A percentile compares a stretch with the other conserved stretches of the same genome.
These are phyloP conservation scores for Aleiodes sp. DNA, from an alignment of 1,140 invertebrate genomes.

Conservation along the genomic window DNA sequence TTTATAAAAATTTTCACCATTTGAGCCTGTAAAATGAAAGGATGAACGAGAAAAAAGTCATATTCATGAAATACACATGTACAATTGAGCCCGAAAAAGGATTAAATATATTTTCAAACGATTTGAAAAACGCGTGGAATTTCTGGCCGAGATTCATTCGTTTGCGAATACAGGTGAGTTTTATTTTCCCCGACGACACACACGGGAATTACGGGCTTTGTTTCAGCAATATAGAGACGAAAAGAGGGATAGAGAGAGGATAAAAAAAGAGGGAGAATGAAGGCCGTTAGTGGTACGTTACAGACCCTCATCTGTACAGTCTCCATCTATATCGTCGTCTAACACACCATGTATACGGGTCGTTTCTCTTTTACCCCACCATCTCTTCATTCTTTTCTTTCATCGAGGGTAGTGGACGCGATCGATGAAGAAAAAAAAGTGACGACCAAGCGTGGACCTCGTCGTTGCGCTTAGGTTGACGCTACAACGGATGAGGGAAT, in stretches of 20 bases:
- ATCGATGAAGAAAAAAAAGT: slow-evolving; percentile 10
- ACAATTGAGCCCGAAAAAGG: too few relatives aligned
- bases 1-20: too few relatives aligned
- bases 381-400: background rate
- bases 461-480: background rate
- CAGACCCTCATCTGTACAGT: background rate
- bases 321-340: background rate
- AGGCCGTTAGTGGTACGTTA: background rate
- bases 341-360: background rate
- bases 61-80: too few relatives aligned
- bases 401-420: slow-evolving; percentile 5
- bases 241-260: background rate
- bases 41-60: too few relatives aligned
- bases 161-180: background rate
- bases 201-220: background rate
- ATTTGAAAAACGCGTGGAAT: too few relatives aligned
- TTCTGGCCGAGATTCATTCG: too few relatives aligned
- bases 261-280: background rate
- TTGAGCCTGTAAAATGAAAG: too few relatives aligned
- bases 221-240: background rate
- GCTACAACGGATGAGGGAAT: background rate
- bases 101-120: too few relatives aligned
- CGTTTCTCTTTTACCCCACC: background rate
- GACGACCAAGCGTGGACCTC: background rate
- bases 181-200: background rate